Evolutionary conservation across 64 coral and sea anemone species (phyloP), one percentile per base, ranked within the genome.

Genomic region (Porites australiensis): DNA sequence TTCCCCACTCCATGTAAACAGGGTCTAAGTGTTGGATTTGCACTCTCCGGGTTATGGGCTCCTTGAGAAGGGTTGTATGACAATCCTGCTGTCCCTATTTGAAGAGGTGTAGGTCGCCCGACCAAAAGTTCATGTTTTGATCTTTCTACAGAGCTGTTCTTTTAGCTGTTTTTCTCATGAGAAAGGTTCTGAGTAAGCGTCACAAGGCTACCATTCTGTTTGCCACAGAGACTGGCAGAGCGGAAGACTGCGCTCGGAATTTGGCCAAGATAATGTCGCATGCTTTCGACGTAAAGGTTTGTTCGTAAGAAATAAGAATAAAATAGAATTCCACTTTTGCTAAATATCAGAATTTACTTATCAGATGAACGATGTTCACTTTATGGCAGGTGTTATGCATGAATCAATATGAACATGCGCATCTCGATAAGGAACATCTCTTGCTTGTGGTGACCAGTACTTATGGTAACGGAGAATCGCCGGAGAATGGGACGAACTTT

Each of bases 371-470:
- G 27, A 37, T 37, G 27, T 75, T 4, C 19, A 11, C 50, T 4
- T 44, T 55, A 14, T 13, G 2, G 6, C 59, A 93, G 90, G 70
- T 87, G 44, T 19, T 87, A 11, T 93, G 90, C 10, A 93, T 93
- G 90, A 47, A 86, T 45, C 73, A 93, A 13, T 93, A 93, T 77
- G 83, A 83, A 6, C 49, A 62, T 10, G 62, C 13, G 61, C 82
- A 78, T 10, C 73, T 93, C 66, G 19, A 18, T 45, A 51, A 93
- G 22, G 90, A 93, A 47, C 64, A 9, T 13, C 82, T 93, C 13
- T 83, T 93, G 64, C 62, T 93, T 57, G 82, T 93, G 13, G 90
- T 93, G 3, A 58, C 90, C 3, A 93, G 90, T 22, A 93, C 90
- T 0, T 93, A 87, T 58, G 90, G 90, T 44, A 93, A 93, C 60